Conservation (phyloP, 2,797 vertebrate genomes). For the Sebastiscus tertius region DNA sequence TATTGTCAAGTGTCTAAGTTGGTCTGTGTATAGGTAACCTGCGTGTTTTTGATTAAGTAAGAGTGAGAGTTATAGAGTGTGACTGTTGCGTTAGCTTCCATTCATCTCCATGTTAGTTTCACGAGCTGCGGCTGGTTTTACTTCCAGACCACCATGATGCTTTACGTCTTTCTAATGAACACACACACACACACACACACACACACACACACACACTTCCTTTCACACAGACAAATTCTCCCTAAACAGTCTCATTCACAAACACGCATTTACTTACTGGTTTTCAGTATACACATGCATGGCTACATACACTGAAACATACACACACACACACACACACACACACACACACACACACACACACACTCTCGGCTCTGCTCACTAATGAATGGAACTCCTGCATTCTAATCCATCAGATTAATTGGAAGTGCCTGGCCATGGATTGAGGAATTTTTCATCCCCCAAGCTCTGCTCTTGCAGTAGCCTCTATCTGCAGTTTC, state of each 20-base stretch:
- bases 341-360: background rate
- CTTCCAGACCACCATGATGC: constrained; percentile 23
- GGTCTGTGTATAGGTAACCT: background rate
- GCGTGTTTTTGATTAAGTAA: background rate
- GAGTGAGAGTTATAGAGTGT: background rate
- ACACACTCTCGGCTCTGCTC: constrained; percentile 36
- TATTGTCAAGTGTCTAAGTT: background rate
- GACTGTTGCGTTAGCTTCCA: background rate
- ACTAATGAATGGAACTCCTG: constrained; percentile 72
- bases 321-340: constrained; percentile 7
- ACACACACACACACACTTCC: constrained; percentile 7
- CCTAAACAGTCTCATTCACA: constrained; percentile 33
- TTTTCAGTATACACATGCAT: constrained; percentile 32
- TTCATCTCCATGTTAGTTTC: constrained; percentile 28
- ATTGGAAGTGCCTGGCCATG: constrained; percentile 74
- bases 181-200: background rate
- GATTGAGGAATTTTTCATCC: constrained; percentile 76
- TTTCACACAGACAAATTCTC: constrained; percentile 25
- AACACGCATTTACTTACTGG: constrained; percentile 32
- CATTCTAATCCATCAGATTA: constrained; percentile 83
- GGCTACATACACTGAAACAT: constrained; percentile 29
- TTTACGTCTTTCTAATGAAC: constrained; percentile 28
- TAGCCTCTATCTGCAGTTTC: constrained; percentile 47
- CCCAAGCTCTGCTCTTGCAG: constrained; percentile 37
- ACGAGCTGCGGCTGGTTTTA: constrained; percentile 30